Evolutionary conservation across 2,797 vertebrate genomes (phyloP).

Genomic region (Crax fasciolata): DNA sequence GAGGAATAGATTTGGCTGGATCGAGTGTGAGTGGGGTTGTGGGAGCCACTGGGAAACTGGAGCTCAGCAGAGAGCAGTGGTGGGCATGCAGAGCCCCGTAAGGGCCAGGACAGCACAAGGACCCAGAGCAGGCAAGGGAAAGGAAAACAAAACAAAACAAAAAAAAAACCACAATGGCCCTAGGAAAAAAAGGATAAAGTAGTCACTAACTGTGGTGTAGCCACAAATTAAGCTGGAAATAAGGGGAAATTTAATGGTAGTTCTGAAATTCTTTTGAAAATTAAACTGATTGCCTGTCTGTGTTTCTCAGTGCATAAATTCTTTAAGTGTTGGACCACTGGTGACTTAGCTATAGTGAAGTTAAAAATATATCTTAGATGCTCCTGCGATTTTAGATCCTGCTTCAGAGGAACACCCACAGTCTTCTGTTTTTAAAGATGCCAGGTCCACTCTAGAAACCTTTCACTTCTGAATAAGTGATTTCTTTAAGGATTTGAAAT

Average conservation of each 20-base stretch:
- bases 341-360: neutral
- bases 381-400: neutral
- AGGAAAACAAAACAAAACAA: neutral
- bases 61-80: rapidly evolving
- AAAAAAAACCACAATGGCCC: neutral
- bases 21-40: neutral
- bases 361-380: neutral
- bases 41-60: neutral
- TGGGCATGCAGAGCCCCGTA: neutral
- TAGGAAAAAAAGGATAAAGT: neutral
- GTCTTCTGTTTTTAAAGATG: neutral
- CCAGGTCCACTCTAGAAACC: conserved; percentile 28
- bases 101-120: neutral
- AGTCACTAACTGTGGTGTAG: neutral
- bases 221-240: neutral
- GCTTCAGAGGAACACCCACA: neutral
- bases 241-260: neutral
- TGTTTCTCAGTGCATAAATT: neutral
- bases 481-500: conserved; percentile 51
- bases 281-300: neutral
- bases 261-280: conserved; percentile 23
- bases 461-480: neutral
- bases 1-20: neutral
- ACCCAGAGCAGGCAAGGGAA: rapidly evolving
- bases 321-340: neutral